Base-by-base conservation (phyloP, 2,888 invertebrate species). In the Melikaiella ostensackeni region DNA sequence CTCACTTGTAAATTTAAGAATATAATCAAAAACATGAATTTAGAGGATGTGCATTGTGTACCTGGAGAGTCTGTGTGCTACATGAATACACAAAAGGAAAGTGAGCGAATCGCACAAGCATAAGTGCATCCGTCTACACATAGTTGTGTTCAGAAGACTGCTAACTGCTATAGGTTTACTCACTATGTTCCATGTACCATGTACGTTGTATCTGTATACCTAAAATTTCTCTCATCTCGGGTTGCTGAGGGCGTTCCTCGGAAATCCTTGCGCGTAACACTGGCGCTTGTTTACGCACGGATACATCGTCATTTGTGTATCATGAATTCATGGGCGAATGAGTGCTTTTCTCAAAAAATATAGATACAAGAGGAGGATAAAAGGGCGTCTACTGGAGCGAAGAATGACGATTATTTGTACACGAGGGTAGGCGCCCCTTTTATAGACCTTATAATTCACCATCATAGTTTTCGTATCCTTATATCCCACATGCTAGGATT, bases 221-320 rank as follows among this genome's bases (percentile, higher is more conserved):
- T 63, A 24, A 64, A 38, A 38, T 30, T 46, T 73, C 46, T 73
- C 62, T 27, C 59, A 30, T 50, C 57, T 66, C 66, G 46, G 61
- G 55, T 79, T 64, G 76, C 75, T 76, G 78, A 79, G 79, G 75
- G 61, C 75, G 79, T 80, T 80, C 77, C 78, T 77, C 82, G 86
- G 78, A 87, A 86, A 88, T 85, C 86, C 84, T 88, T 84, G 42
- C 77, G 77, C 57, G 57, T 24, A 57, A 24, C 21, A 57, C 57
- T 24, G 13, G 21, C 24, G 24, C 80, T 78, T 80, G 80, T 80
- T 80, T 80, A 80, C 81, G 76, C 78, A 76, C 63, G 75, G 76
- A 42, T 70, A 30, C 46, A 70, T 70, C 46, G 46, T 70, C 66
- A 70, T 46, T 46, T 70, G 46, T 70, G 46, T 70, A 70, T 70